phyloP scores from a whole-genome alignment of 2,888 invertebrate genomes.

The Emmelina monodactyla region DNA sequence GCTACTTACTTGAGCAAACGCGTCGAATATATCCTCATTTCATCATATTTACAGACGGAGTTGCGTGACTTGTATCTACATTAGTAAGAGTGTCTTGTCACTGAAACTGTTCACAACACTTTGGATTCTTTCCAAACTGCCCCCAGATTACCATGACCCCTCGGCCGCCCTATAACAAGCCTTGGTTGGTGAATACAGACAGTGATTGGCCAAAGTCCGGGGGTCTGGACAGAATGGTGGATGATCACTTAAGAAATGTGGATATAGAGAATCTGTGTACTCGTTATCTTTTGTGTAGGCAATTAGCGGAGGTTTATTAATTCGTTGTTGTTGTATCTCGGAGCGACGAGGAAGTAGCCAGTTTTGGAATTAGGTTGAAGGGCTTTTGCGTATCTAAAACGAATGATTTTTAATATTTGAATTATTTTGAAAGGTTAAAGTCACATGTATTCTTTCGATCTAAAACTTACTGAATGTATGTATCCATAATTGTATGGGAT shows the following conservation, averaged over 20 bases:
- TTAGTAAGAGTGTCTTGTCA: conserved; percentile 37
- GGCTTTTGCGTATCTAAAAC: too few relatives aligned
- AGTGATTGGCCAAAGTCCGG: not conserved
- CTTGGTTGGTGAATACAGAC: not conserved
- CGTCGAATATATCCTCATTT: not conserved
- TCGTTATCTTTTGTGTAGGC: conserved; percentile 1
- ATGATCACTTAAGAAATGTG: not conserved
- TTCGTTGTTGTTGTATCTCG: too few relatives aligned
- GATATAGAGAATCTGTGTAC: not conserved
- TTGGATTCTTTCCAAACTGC: conserved; percentile 44
- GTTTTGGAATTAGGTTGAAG: too few relatives aligned
- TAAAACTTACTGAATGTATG: too few relatives aligned
- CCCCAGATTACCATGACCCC: conserved; percentile 22
- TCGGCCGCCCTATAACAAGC: conserved; percentile 18
- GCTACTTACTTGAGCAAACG: too few relatives aligned
- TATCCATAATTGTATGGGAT: too few relatives aligned
- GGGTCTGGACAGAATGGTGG: conserved; percentile 20
- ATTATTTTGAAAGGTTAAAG: too few relatives aligned
- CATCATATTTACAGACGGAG: conserved; percentile 10
- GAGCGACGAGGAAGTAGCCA: too few relatives aligned
- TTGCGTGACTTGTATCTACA: conserved; percentile 15
- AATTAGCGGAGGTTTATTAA: too few relatives aligned
- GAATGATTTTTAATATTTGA: too few relatives aligned
- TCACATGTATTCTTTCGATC: too few relatives aligned
- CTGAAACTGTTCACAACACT: conserved; percentile 38